Evolutionary conservation across 2,113 vertebrate genomes (phyloP).

Genomic region (Prolemur simus): DNA sequence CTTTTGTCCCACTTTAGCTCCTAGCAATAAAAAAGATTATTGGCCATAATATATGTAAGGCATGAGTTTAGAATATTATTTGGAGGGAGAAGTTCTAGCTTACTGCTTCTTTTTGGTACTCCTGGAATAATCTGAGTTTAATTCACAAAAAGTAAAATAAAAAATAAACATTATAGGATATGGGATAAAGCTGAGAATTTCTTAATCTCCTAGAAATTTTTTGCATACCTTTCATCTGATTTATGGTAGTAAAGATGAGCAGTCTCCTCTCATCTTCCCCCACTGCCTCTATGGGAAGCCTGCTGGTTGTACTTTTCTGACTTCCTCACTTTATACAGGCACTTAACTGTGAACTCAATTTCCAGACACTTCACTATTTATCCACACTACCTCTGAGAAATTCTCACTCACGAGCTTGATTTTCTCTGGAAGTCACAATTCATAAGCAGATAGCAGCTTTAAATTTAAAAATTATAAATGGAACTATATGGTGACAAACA

Average conservation of each 20-base stretch:
- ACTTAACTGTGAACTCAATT: neutral
- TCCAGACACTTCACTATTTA: neutral
- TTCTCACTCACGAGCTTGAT: neutral
- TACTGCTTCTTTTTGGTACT: neutral
- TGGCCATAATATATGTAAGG: neutral
- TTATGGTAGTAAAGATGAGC: neutral
- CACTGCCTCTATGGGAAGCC: fast-evolving
- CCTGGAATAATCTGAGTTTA: neutral
- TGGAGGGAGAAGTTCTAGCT: neutral
- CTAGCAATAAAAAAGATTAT: neutral
- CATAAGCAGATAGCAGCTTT: neutral
- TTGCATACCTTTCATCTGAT: neutral
- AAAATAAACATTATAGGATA: neutral
- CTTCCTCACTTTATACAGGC: neutral
- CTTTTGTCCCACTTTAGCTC: neutral
- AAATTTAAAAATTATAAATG: neutral
- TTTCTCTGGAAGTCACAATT: neutral
- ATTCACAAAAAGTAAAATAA: neutral
- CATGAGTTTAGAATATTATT: neutral
- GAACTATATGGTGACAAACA: neutral
- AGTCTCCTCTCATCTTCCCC: neutral
- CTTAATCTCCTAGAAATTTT: neutral
- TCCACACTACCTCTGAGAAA: neutral
- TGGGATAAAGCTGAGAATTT: neutral
- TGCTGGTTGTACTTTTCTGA: neutral